A percentile compares a stretch with the other conserved stretches of the same genome.
Conservation (phyloP, 2,888 invertebrate species). For the Melikaiella ostensackeni region DNA sequence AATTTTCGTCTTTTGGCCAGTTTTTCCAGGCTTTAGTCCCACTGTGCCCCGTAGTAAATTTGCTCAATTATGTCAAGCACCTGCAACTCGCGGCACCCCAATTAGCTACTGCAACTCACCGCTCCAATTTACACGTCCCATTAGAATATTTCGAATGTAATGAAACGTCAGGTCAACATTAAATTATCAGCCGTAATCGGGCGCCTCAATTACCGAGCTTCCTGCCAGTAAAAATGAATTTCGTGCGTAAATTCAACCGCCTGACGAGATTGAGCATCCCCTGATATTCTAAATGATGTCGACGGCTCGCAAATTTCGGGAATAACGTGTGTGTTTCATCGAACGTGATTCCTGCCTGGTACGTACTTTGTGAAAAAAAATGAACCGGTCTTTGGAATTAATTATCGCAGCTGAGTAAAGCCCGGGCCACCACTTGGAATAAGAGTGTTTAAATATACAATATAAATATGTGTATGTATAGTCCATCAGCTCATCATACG, state of each 20-base stretch:
- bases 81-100: constrained; percentile 16
- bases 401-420: constrained; percentile 51
- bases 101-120: constrained; percentile 30
- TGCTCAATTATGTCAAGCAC: constrained; percentile 36
- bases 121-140: constrained; percentile 40
- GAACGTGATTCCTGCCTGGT: constrained; percentile 59
- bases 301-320: constrained; percentile 15
- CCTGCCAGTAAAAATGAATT: constrained; percentile 33
- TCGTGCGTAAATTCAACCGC: constrained; percentile 38
- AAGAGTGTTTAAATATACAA: constrained; percentile 50
- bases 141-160: constrained; percentile 40
- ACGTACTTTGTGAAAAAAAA: constrained; percentile 41
- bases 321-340: constrained; percentile 55
- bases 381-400: constrained; percentile 58
- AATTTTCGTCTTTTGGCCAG: too few species aligned
- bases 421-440: background rate
- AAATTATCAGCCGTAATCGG: constrained; percentile 37
- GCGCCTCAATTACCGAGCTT: constrained; percentile 34
- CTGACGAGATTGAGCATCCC: constrained; percentile 34
- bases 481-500: constrained; percentile 56
- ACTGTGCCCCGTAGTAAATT: constrained; percentile 26
- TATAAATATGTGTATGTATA: background rate
- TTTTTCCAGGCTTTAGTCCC: too few species aligned
- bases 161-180: constrained; percentile 36
- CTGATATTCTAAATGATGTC: constrained; percentile 20